Percentiles rank a stretch among this genome's conserved stretches.
phyloP scores from a whole-genome alignment of 2,888 invertebrate species.

The Agrypnus murinus region DNA sequence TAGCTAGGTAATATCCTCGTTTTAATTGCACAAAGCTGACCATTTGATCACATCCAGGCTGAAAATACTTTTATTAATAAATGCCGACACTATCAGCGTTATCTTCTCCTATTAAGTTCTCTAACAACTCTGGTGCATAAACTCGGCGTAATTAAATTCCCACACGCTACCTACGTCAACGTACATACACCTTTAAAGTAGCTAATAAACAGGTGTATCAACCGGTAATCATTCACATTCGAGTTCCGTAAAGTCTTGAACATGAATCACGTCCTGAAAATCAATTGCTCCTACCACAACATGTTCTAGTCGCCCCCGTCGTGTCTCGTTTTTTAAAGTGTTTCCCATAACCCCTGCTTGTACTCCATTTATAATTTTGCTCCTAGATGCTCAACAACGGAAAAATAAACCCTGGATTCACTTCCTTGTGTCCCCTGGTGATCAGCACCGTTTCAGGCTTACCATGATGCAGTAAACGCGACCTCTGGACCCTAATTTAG shows the following conservation, averaged over 20 bases:
- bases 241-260: constrained; percentile 37
- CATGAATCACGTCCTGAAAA: constrained; percentile 40
- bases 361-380: constrained; percentile 24
- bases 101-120: constrained; percentile 37
- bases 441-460: not conserved
- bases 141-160: constrained; percentile 40
- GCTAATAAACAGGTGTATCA: constrained; percentile 44
- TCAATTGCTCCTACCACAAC: constrained; percentile 32
- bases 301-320: constrained; percentile 6
- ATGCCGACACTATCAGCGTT: constrained; percentile 12
- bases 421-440: too few relatives aligned
- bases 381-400: not conserved
- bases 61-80: not conserved
- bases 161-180: constrained; percentile 37
- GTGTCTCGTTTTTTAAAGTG: constrained; percentile 24
- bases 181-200: constrained; percentile 43
- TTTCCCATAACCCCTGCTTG: constrained; percentile 41
- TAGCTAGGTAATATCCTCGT: constrained; percentile 1
- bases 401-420: too few relatives aligned
- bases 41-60: not conserved
- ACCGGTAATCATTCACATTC: constrained; percentile 30
- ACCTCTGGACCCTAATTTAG: constrained; percentile 43
- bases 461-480: not conserved
- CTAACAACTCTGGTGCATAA: constrained; percentile 35
- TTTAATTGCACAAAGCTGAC: constrained; percentile 1